Evolutionary conservation across 2,797 vertebrate species (phyloP), one percentile per base, ranked within the genome.

Genomic region (Rhyacichthys aspro): DNA sequence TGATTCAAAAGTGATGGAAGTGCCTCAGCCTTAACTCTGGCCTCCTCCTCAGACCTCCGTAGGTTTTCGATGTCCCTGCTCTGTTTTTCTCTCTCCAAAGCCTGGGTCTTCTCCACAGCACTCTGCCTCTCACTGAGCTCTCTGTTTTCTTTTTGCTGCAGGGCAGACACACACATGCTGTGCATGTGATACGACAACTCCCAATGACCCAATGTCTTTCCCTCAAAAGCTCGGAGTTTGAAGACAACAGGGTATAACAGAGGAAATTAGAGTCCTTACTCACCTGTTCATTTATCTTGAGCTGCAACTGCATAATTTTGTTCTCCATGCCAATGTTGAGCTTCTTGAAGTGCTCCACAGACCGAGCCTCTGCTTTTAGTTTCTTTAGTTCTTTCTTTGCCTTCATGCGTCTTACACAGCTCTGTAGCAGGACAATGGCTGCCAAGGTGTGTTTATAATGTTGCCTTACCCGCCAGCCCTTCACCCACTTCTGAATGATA

Each of bases 321-420:
- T 98, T 98, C 89, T 99, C 97, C 94, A 99, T 93, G 67, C 96
- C 96, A 0, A 95, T 54, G 56, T 96, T 95, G 55, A 98, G 95
- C 49, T 94, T 96, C 88, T 95, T 98, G 77, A 93, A 96, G 84
- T 95, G 96, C 58, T 95, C 96, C 17, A 97, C 96, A 0, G 97
- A 98, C 34, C 96, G 95, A 0, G 96, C 97, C 78, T 98, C 95
- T 5, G 95, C 94, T 85, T 94, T 96, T 64, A 97, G 90, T 60
- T 92, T 94, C 91, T 95, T 98, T 0, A 98, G 85, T 77, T 96
- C 92, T 0, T 91, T 93, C 79, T 91, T 95, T 69, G 97, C 97
- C 90, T 88, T 90, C 92, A 94, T 92, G 79, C 96, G 92, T 1
- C 96, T 95, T 55, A 94, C 93, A 47, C 95, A 98, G 86, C 95